phyloP scores from a whole-genome alignment of 2,113 vertebrate species.

The Marmota monax region DNA sequence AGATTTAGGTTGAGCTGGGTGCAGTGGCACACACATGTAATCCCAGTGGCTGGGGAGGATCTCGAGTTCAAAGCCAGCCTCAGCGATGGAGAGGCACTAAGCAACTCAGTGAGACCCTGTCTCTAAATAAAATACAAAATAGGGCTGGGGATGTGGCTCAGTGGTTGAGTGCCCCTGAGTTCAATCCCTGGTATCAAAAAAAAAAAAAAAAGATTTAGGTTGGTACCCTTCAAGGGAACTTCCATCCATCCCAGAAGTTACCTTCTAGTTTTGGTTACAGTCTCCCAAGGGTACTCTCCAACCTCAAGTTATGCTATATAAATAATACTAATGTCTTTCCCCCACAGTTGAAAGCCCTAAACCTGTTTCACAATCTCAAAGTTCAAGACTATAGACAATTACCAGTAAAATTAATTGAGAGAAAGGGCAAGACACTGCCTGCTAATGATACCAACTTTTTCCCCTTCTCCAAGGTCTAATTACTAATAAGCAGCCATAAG shows the following conservation, averaged over 20 bases:
- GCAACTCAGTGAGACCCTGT: too few relatives aligned
- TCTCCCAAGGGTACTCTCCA: slow-evolving; percentile 76
- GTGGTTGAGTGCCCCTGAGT: too few relatives aligned
- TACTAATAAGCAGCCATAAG: slow-evolving; percentile 31
- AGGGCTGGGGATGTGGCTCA: too few relatives aligned
- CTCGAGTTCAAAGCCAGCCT: too few relatives aligned
- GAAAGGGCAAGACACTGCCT: slow-evolving; percentile 6
- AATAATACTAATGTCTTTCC: slow-evolving; percentile 34
- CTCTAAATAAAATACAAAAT: too few relatives aligned
- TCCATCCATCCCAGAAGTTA: slow-evolving; percentile 75
- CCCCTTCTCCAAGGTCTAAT: slow-evolving; percentile 35
- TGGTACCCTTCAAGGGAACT: slow-evolving; percentile 75
- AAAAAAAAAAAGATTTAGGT: slow-evolving; percentile 38
- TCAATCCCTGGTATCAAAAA: too few relatives aligned
- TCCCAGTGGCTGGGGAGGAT: too few relatives aligned
- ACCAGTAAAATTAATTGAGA: slow-evolving; percentile 55
- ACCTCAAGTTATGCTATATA: slow-evolving; percentile 74
- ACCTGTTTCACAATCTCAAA: slow-evolving; percentile 26
- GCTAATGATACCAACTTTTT: neutral
- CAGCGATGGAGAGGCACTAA: too few relatives aligned
- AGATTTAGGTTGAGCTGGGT: neutral
- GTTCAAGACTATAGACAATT: slow-evolving; percentile 59
- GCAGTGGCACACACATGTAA: too few relatives aligned
- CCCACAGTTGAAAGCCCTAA: slow-evolving; percentile 40
- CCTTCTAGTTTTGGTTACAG: slow-evolving; percentile 69